Base-by-base conservation (phyloP, 1,140 invertebrate species). In the Colletes gigas region DNA sequence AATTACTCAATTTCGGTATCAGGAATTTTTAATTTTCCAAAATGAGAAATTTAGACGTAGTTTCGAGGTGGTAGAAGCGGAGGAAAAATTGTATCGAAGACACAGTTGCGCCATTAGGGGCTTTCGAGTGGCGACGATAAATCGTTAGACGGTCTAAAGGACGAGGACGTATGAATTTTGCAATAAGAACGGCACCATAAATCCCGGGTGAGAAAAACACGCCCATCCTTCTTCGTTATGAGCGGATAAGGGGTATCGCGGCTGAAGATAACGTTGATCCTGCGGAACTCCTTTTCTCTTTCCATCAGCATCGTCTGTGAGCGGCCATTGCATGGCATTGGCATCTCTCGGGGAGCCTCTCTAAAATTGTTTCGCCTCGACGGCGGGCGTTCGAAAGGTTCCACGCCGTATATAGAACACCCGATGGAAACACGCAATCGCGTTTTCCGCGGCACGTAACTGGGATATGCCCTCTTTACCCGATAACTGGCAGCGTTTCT, bases 391-490 rank as follows among this genome's bases (percentile, higher is more conserved):
- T 70, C 21, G 60, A 82, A 66, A 82, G 70, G 47, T 21, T 39
- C 17, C 63, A 19, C 54, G 12, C 62, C 19, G 14, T 60, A 60
- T 79, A 74, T 73, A 62, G 63, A 63, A 66, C 65, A 41, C 2
- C 30, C 30, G 50, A 83, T 47, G 78, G 30, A 12, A 69, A 69
- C 65, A 73, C 83, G 76, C 71, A 79, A 81, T 76, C 62, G 60
- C 60, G 59, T 73, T 62, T 81, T 85, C 72, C 54, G 60, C 47
- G 70, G 59, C 67, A 63, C 39, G 69, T 69, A 78, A 82, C 50
- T 72, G 57, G 75, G 68, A 71, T 82, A 66, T 59, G 76, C 44
- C 60, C 81, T 41, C 54, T 68, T 84, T 83, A 62, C 44, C n/a
- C 47, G n/a, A 50, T 50, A 68, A 4, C 41, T 70, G 19, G 50